Evolutionary conservation across 2,888 invertebrate species (phyloP), one percentile per base, ranked within the genome.

Genomic region (Ichneumoninae sp.): DNA sequence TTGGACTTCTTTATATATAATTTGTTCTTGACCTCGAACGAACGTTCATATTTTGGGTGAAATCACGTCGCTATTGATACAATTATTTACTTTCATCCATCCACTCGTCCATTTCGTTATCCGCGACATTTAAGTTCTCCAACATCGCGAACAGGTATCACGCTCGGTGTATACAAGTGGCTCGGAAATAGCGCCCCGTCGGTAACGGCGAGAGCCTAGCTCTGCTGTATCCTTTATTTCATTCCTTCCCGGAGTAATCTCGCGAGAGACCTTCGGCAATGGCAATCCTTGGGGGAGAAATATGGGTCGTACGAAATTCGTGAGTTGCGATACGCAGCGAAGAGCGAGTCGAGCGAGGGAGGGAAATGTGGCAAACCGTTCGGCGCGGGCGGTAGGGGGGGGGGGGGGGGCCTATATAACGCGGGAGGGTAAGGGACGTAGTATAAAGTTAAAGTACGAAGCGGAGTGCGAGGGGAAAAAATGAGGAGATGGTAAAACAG

Each of bases 301-400:
- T 74, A 40, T 54, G 54, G 52, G 52, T 80, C 74, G 52, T 44
- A 40, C 57, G 19, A 80, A 72, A 65, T 80, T 74, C 74, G 71
- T 72, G 54, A 72, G 71, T 50, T 33, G 71, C 71, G 30, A 54
- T 47, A 47, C 44, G 13, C 44, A 47, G 13, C 13, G 44, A 47
- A 16, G 44, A 47, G 44, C 44, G 44, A 47, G 44, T 47, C 44
- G 66, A 66, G 72, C 40, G 30, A 36, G 65, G n/a, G 19, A 47
- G 26, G 47, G 47, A 36, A 47, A 62, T 44, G 65, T 62, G 70
- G 44, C 36, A 22, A 72, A 33, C 62, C 47, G 47, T 8, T 30
- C 8, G 60, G 26, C n/a, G 1, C 16, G 30, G 30, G 40, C 19
- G 40, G 16, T 19, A 19, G 22, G 7, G 22, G 71, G 30, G 30